Conservation (phyloP, 2,888 invertebrate species). For the Petrophora chlorosata region DNA sequence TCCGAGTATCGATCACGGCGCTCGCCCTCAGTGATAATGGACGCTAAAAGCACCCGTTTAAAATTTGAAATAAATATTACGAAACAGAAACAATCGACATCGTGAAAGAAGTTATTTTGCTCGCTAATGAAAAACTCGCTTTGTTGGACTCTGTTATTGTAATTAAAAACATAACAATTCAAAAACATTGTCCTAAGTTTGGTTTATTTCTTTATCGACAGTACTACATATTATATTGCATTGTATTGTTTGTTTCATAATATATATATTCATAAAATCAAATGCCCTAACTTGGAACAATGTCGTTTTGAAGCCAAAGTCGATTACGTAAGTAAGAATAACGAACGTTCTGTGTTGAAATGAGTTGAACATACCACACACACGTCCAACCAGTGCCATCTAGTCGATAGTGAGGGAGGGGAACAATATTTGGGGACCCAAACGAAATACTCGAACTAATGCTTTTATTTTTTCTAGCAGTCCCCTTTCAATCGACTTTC, state of each 20-base stretch:
- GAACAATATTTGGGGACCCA: conserved; percentile 30
- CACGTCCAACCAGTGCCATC: conserved; percentile 9
- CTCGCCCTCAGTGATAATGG: conserved; percentile 40
- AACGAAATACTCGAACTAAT: too few relatives aligned
- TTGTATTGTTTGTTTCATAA: too few relatives aligned
- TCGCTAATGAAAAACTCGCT: not conserved
- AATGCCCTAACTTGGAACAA: too few relatives aligned
- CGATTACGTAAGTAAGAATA: not conserved
- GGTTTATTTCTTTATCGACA: too few relatives aligned
- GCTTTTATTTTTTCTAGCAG: conserved; percentile 44
- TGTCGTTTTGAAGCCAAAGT: too few relatives aligned
- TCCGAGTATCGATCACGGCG: conserved; percentile 54
- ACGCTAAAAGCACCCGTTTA: conserved; percentile 25
- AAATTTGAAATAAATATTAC: conserved; percentile 14
- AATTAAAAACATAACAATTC: not conserved
- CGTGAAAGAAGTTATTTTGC: not conserved
- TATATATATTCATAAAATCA: too few relatives aligned
- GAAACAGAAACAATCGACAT: conserved; percentile 7
- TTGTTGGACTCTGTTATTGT: conserved; percentile 4
- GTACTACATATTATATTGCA: too few relatives aligned
- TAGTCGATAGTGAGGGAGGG: conserved; percentile 23
- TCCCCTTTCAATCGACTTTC: conserved; percentile 29
- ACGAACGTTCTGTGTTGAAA: not conserved
- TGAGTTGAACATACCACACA: conserved; percentile 12
- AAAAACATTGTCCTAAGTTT: not conserved